These are phyloP conservation scores for Tipula lateralis DNA, from an alignment of 2,888 invertebrate genomes.

Conservation along the genomic window DNA sequence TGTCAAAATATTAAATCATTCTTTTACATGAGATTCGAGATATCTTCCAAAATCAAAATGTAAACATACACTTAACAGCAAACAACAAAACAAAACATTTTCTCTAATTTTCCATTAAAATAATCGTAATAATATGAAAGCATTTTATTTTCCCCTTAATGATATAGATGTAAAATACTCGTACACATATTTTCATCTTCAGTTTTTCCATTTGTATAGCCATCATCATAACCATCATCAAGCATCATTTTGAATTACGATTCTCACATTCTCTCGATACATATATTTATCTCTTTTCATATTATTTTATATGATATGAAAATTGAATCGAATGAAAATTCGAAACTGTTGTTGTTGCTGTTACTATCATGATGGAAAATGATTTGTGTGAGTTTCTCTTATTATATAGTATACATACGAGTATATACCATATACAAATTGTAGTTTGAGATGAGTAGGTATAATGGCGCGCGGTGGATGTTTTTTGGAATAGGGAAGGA, in stretches of 20 bases:
- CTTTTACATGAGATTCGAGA: no score
- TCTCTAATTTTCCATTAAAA: not conserved
- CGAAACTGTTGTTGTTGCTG: not conserved
- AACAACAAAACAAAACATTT: not conserved
- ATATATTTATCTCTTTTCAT: not conserved
- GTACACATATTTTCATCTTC: not conserved
- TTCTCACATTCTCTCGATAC: not conserved
- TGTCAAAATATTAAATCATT: no score
- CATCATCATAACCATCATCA: not conserved
- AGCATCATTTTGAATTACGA: not conserved
- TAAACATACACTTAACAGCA: not conserved
- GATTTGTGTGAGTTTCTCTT: not conserved
- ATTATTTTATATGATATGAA: constrained; percentile 24
- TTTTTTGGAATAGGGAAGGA: not conserved
- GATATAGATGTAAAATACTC: not conserved
- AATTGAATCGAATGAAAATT: constrained; percentile 27
- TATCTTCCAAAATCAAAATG: not conserved
- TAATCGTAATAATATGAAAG: not conserved
- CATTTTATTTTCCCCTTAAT: not conserved
- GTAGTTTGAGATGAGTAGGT: not conserved
- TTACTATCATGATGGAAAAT: constrained; percentile 26
- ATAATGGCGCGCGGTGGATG: not conserved
- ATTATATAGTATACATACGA: not conserved
- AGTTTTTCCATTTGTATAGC: not conserved
- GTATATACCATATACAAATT: not conserved